Evolutionary conservation across 2,888 invertebrate genomes (phyloP), one percentile per base, ranked within the genome.

Genomic region (Caenorhabditis macrosperma): DNA sequence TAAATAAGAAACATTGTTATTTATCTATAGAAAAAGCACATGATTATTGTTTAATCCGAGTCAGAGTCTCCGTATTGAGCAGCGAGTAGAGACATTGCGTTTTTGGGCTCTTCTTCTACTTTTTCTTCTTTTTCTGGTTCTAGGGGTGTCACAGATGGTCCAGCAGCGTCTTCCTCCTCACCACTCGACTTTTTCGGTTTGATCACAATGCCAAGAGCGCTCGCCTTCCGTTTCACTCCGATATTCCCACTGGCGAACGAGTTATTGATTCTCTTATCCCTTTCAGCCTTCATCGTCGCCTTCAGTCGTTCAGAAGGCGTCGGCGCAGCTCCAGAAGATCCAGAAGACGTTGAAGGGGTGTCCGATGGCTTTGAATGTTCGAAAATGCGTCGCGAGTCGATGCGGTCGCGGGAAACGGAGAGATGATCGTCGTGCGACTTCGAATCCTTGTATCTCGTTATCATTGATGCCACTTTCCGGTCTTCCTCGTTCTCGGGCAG

Each of bases 401-500:
- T 82, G 10, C 60, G 61, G 0, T 81, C 81, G 5, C 86, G 64
- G n/a, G 67, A 68, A 2, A 83, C 77, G 33, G 80, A 79, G 41
- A 81, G 72, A 24, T 66, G 44, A 10, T 85, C 85, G 52, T 83
- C 83, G 46, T 81, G 78, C 24, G 86, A 66, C 71, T 87, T 88
- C 12, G 88, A 69, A 57, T 81, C 78, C 12, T 68, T 80, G 48
- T 85, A 86, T 81, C 84, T 41, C 7, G 82, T 81, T 50, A 89
- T 72, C 74, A 86, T 83, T 17, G 83, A 74, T 0, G 89, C 89
- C 33, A 88, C 77, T 33, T 78, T 75, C 54, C 72, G 66, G 72
- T 89, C 89, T 17, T 88, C 85, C n/a, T 83, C 83, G 7, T 26
- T 74, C 59, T 86, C 87, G 2, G 89, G 88, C 33, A 85, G 61